Evolutionary conservation across 2,888 invertebrate species (phyloP).

Genomic region (Drosophila setosimentum): DNA sequence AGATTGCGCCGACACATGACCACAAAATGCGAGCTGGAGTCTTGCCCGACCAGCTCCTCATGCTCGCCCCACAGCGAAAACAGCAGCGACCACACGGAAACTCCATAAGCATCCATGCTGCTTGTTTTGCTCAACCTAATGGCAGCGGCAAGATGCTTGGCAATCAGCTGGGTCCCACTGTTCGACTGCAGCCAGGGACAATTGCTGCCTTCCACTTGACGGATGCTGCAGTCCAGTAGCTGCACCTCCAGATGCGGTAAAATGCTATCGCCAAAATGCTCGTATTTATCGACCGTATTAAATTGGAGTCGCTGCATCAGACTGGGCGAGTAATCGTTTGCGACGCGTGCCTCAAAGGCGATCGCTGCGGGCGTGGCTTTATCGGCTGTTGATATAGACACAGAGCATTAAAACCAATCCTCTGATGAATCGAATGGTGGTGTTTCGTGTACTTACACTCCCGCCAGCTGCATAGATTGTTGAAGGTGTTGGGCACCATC

Average conservation of each 20-base stretch:
- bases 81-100: constrained; percentile 90
- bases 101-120: constrained; percentile 80
- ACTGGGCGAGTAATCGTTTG: constrained; percentile 76
- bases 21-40: constrained; percentile 85
- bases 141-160: constrained; percentile 87
- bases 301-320: constrained; percentile 81
- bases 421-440: background rate
- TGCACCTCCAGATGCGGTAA: constrained; percentile 89
- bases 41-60: constrained; percentile 86
- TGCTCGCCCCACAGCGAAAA: constrained; percentile 94
- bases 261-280: constrained; percentile 86
- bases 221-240: constrained; percentile 87
- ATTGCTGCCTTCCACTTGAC: constrained; percentile 86
- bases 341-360: constrained; percentile 73
- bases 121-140: constrained; percentile 82
- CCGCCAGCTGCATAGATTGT: constrained; percentile 50
- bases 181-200: constrained; percentile 82
- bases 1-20: constrained; percentile 88
- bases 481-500: constrained; percentile 86
- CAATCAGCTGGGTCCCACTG: constrained; percentile 85
- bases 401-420: background rate
- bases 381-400: constrained; percentile 11
- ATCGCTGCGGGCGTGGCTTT: constrained; percentile 49
- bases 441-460: constrained; percentile 43
- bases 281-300: constrained; percentile 67